phyloP scores from a whole-genome alignment of 2,888 invertebrate species.

The Strigamia maritima region DNA sequence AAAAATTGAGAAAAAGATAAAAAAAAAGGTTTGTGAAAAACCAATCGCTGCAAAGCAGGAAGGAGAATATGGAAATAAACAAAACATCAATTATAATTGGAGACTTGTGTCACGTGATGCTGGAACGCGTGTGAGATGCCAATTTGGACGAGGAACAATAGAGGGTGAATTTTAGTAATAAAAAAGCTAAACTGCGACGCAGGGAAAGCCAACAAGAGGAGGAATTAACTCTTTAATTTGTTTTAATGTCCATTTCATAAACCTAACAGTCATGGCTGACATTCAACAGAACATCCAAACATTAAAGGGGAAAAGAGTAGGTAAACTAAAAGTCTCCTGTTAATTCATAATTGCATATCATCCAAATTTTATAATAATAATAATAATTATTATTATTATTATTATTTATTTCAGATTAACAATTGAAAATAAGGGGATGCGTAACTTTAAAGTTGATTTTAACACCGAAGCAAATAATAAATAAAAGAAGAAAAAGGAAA shows the following conservation, averaged over 20 bases:
- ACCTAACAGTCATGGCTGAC: background rate
- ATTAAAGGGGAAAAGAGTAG: background rate
- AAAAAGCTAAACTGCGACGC: too few species aligned
- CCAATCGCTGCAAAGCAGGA: too few species aligned
- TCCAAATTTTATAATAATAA: background rate
- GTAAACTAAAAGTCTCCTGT: background rate
- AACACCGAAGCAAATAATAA: background rate
- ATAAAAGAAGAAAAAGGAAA: background rate
- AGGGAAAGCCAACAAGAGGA: too few species aligned
- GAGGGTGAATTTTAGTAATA: too few species aligned
- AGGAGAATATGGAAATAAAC: background rate
- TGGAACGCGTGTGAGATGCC: background rate
- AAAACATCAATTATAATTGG: background rate
- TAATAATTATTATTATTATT: too few species aligned
- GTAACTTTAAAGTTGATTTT: too few species aligned
- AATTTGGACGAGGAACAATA: too few species aligned
- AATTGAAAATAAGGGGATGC: too few species aligned
- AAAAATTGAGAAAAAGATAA: too few species aligned
- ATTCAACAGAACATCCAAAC: background rate
- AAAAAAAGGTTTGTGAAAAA: too few species aligned
- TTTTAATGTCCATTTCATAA: slow-evolving; percentile 1
- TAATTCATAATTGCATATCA: background rate
- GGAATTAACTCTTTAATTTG: background rate
- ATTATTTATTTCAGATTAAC: too few species aligned
- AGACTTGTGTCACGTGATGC: background rate